Base-by-base conservation (phyloP, 92 coral and sea anemone species). In the Zoanthus sociatus region DNA sequence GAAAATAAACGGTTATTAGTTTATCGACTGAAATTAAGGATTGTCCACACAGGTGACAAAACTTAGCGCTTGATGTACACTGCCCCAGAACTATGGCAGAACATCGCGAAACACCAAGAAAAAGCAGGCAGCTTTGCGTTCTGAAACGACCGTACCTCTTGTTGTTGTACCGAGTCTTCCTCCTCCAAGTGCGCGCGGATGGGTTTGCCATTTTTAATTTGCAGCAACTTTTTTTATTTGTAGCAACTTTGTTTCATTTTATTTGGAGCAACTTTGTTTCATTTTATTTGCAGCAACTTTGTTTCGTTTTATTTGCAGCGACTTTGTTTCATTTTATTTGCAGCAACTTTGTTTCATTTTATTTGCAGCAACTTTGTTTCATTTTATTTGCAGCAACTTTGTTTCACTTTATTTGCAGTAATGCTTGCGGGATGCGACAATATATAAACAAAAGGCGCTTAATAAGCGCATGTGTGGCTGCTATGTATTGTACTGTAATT, bases 11-110 rank as follows among this genome's bases (percentile, higher is more conserved):
- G 66, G 90, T 87, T 63, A 78, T 63, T 45, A 48, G 47, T 42
- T 78, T 83, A 17, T 78, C 78, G 64, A 78, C 30, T 32, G 44
- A 46, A 11, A 47, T 31, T 12, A 79, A 61, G 42, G 64, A 56
- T 56, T 75, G 45, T 51, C 84, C 83, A 86, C 89, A 76, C 60
- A 58, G 83, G 33, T 45, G 83, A 45, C 84, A 86, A 86, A 86
- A 76, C 33, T 76, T 76, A 18, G 89, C 83, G 71, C 47, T 72
- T 42, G 76, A 72, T 50, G 54, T 60, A 26, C 42, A 42, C 84
- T 55, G 75, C 61, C 20, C 83, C 75, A 76, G 84, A 86, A 14
- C 53, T 73, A 76, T 71, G 70, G 76, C 89, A 86, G 73, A 86
- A 86, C 89, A 86, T 77, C 77, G 56, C 55, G 37, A 73, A 73